Conservation (phyloP, 2,113 vertebrate genomes). For the Dromaius novaehollandiae region DNA sequence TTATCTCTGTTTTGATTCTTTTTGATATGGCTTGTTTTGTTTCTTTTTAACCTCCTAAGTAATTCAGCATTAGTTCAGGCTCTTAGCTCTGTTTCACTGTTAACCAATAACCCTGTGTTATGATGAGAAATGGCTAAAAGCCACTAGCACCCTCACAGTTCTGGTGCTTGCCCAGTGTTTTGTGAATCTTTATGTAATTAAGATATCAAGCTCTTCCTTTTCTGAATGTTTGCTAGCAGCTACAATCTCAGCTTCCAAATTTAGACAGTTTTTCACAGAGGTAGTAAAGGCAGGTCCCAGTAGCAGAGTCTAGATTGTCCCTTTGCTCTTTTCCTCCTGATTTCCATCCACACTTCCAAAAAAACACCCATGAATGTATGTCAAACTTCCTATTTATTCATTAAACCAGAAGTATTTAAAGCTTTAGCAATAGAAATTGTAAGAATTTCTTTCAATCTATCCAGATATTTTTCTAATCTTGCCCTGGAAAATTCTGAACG, state of each 20-base stretch:
- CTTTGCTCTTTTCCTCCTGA: neutral
- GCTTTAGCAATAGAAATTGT: neutral
- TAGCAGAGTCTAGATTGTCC: neutral
- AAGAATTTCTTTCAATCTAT: neutral
- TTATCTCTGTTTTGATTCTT: too few species aligned
- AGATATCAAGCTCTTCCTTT: accelerated
- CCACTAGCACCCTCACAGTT: neutral
- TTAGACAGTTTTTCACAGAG: neutral
- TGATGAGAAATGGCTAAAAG: neutral
- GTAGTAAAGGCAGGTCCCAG: neutral
- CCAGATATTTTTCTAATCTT: neutral
- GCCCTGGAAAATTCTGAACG: neutral
- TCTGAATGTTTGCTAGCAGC: neutral
- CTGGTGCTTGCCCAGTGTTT: neutral
- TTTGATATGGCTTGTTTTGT: too few species aligned
- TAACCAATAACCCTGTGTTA: neutral
- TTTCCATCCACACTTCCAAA: neutral
- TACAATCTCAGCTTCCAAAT: neutral
- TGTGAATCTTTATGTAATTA: neutral
- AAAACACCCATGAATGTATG: accelerated
- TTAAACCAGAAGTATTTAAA: neutral
- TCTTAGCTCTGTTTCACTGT: neutral
- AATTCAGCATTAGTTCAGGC: neutral
- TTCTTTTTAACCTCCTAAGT: too few species aligned
- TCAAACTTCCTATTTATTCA: neutral